Evolutionary conservation across 2,797 vertebrate species (phyloP).

Genomic region (Scolopax bukidnonensis): DNA sequence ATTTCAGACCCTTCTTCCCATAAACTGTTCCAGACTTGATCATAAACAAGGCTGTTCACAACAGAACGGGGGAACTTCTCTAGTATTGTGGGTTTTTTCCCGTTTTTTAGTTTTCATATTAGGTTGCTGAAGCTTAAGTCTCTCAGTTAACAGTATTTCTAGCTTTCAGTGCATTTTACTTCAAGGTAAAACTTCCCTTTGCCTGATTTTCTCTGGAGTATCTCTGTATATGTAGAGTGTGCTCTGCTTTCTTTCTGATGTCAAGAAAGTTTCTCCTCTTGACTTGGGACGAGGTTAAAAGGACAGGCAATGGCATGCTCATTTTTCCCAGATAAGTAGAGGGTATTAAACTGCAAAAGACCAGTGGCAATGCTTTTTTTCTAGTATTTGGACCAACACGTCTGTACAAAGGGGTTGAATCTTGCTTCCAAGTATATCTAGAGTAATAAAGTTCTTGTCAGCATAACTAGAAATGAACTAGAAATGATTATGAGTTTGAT

Average conservation of each 20-base stretch:
- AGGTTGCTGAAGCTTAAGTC: background rate
- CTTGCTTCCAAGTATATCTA: background rate
- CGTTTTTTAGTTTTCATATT: background rate
- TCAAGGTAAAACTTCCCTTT: background rate
- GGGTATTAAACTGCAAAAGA: background rate
- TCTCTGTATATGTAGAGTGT: background rate
- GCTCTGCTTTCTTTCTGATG: background rate
- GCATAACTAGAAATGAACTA: background rate
- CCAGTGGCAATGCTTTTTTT: background rate
- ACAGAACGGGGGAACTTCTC: background rate
- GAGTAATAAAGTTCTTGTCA: background rate
- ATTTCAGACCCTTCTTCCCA: background rate
- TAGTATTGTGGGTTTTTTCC: accelerated
- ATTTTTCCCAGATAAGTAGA: background rate
- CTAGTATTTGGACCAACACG: background rate
- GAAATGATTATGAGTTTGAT: background rate
- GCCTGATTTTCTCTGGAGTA: background rate
- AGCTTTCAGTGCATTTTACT: background rate
- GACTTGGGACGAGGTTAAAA: background rate
- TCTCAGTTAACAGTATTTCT: background rate
- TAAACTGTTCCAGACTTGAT: background rate
- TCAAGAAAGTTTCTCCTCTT: background rate
- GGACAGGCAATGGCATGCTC: background rate
- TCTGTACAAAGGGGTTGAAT: background rate
- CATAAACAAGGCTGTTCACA: background rate